Conservation (phyloP, 1,140 invertebrate genomes). For the Brachionus rotundiformis region DNA sequence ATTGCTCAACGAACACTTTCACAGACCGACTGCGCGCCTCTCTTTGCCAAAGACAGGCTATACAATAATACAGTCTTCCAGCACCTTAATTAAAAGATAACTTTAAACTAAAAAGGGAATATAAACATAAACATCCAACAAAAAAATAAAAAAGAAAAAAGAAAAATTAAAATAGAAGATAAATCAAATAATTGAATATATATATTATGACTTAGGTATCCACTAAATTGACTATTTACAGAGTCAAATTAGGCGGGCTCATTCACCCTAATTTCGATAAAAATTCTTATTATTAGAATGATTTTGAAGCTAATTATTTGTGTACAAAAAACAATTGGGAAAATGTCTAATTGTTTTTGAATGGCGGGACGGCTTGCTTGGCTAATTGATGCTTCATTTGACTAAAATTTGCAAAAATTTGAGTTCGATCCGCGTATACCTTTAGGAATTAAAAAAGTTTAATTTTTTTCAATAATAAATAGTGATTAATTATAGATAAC, state of each 20-base stretch:
- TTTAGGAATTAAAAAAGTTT: neutral
- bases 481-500: too few species aligned
- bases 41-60: neutral
- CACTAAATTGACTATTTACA: conserved; percentile 44
- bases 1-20: neutral
- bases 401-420: conserved; percentile 37
- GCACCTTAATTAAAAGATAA: conserved; percentile 37
- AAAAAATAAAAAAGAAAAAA: too few species aligned
- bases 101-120: neutral
- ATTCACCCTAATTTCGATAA: conserved; percentile 41
- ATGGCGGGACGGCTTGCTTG: conserved; percentile 2
- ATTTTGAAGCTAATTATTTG: conserved; percentile 29
- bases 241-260: conserved; percentile 36
- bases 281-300: conserved; percentile 39
- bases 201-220: conserved; percentile 38
- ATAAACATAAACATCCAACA: conserved; percentile 23
- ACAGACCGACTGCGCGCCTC: neutral
- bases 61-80: conserved; percentile 11
- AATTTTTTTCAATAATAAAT: neutral
- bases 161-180: too few species aligned
- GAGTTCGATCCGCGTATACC: conserved; percentile 3
- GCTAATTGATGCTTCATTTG: neutral
- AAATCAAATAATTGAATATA: neutral
- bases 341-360: neutral
- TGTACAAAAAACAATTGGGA: conserved; percentile 24